Base-by-base conservation (phyloP, 2,113 vertebrate species). In the Falco punctatus region DNA sequence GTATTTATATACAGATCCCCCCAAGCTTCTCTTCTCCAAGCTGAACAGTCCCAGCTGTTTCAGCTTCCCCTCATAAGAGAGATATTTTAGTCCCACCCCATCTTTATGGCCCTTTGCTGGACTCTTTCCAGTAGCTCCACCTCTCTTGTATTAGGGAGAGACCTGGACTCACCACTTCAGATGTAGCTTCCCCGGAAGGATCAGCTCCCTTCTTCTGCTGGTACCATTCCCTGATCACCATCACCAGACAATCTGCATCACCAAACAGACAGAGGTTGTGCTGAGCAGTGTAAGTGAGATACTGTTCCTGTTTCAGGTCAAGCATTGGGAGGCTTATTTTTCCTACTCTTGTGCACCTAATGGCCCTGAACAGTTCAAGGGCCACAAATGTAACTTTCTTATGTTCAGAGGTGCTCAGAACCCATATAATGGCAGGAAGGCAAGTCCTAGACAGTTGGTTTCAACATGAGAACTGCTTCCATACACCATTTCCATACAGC, bases 371-470 rank as follows among this genome's bases (percentile, higher is more conserved):
- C 21, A 24, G 8, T 30, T 38, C 23, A 27, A 52, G 23, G 71
- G 28, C 24, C 59, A 20, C 20, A 82, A 65, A 85, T 28, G 40
- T 17, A 77, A 19, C 57, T 67, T 86, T 13, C 18, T 49, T 5
- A 8, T 35, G 30, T 44, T 81, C 52, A 48, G 16, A 75, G 16
- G 13, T 72, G 33, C 23, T 89, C 48, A 57, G 44, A 79, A 22
- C 26, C 40, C 16, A 24, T 6, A 22, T 0, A 1, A 18, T n/a
- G 23, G 6, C n/a, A 54, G 9, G 9, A 88, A 10, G 6, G 10
- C 2, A 6, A 83, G 59, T 61, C 15, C 7, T 35, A 35, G 32
- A 40, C 9, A 23, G 21, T 35, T 0, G 0, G 12, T 16, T 86
- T 69, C 22, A 33, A 11, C 7, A 13, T 9, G 20, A 30, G 26